A percentile compares a stretch with the other conserved stretches of the same genome.
phyloP scores from a whole-genome alignment of 2,797 vertebrate species.

The Clangula hyemalis region DNA sequence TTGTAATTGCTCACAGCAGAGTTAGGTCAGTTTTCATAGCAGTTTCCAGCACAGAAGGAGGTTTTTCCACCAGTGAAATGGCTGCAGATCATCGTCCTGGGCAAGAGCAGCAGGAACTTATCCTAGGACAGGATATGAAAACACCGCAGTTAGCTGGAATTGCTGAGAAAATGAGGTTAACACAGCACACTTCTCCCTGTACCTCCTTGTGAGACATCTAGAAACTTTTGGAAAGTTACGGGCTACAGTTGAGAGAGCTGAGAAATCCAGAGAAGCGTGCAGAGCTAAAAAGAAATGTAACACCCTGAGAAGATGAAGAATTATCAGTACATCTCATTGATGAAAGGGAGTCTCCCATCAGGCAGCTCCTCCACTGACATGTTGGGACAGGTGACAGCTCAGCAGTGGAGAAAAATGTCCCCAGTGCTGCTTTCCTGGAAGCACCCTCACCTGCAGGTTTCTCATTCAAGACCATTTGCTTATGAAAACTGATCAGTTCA shows the following conservation, averaged over 20 bases:
- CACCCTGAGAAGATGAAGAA: background rate
- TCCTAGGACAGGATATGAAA: background rate
- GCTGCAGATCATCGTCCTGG: background rate
- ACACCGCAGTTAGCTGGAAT: background rate
- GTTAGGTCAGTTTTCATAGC: background rate
- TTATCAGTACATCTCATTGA: background rate
- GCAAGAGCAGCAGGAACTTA: background rate
- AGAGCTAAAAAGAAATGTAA: background rate
- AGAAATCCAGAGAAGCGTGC: background rate
- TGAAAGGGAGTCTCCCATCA: background rate
- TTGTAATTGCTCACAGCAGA: background rate
- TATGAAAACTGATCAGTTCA: background rate
- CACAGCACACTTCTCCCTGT: background rate
- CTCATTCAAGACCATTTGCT: background rate
- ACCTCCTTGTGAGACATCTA: background rate
- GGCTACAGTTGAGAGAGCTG: background rate
- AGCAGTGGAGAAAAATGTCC: background rate
- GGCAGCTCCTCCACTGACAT: background rate
- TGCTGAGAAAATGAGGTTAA: background rate
- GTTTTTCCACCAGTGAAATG: background rate
- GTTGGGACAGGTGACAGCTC: background rate
- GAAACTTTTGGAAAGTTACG: background rate
- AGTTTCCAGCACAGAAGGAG: background rate
- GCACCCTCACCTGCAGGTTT: slow-evolving; percentile 4
- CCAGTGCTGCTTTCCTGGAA: background rate